Evolutionary conservation across 2,797 vertebrate genomes (phyloP).

Genomic region (Acrocephalus scirpaceus): DNA sequence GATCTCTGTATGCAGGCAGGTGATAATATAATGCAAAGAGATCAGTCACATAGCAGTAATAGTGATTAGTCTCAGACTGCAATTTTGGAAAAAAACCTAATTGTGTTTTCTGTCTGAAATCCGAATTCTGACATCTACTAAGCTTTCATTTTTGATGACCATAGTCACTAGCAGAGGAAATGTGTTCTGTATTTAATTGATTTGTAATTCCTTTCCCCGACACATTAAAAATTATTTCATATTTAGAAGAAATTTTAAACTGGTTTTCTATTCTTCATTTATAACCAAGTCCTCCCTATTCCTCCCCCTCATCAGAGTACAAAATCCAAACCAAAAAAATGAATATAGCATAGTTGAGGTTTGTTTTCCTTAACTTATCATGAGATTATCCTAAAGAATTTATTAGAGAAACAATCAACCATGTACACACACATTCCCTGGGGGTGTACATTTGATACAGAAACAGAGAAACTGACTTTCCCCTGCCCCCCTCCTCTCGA

Average conservation of each 20-base stretch:
- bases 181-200: background rate
- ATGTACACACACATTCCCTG: background rate
- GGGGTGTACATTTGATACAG: background rate
- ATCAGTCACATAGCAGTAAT: background rate
- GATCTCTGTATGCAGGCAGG: background rate
- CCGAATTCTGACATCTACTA: background rate
- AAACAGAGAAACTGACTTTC: background rate
- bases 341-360: background rate
- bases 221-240: background rate
- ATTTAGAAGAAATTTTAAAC: background rate
- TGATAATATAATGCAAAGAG: background rate
- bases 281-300: background rate
- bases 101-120: background rate
- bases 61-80: background rate
- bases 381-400: background rate
- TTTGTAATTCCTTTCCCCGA: background rate
- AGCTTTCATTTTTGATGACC: background rate
- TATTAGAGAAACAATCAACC: background rate
- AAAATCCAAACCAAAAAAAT: background rate
- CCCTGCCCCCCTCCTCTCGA: background rate
- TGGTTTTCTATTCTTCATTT: background rate
- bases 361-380: background rate
- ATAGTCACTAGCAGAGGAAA: background rate
- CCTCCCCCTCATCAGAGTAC: background rate
- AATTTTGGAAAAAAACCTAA: background rate